Base-by-base conservation (phyloP, 2,113 vertebrate genomes). In the Leptobrachium leishanense region DNA sequence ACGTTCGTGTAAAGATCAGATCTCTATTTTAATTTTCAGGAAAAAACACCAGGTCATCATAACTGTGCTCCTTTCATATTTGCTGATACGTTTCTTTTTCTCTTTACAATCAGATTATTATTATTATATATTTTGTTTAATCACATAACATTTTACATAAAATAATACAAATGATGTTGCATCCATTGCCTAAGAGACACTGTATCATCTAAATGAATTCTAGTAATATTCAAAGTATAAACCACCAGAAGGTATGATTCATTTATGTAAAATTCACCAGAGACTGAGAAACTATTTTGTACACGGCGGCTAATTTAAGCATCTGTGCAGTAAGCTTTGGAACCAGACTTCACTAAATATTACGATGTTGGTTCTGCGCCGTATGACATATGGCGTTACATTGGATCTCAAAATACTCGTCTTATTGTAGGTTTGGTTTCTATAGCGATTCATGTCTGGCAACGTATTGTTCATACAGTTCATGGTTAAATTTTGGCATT, bases 211-310 rank as follows among this genome's bases (percentile, higher is more conserved):
- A 57, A 72, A 59, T 5, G 3, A 31, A 40, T 72, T 55, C 50
- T 31, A 72, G 54, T 43, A 59, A 72, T 59, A n/a, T 13, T 72
- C 42, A 57, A n/a, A 39, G 1, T 39, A 57, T 42, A 40, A n/a
- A 10, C 20, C 9, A 10, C 55, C 42, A 69, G 54, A 69, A 59
- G n/a, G 20, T 46, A 70, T 70, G 54, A 10, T 31, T 7, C 41
- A 39, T 77, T 57, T 40, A 59, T 77, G 53, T 59, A 59, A 70
- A 62, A 69, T n/a, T 57, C 13, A 31, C 12, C 13, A 69, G 40
- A 68, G 6, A 43, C 20, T 10, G 44, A 69, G 12, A 15, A 39
- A 13, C 50, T 54, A n/a, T 41, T 5, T 31, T 15, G 31, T 55
- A 41, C 42, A 42, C 10, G 31, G 50, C 46, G 57, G 46, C 39